Evolutionary conservation across 2,888 invertebrate species (phyloP), one percentile per base, ranked within the genome.

Genomic region (Perizoma affinitatum): DNA sequence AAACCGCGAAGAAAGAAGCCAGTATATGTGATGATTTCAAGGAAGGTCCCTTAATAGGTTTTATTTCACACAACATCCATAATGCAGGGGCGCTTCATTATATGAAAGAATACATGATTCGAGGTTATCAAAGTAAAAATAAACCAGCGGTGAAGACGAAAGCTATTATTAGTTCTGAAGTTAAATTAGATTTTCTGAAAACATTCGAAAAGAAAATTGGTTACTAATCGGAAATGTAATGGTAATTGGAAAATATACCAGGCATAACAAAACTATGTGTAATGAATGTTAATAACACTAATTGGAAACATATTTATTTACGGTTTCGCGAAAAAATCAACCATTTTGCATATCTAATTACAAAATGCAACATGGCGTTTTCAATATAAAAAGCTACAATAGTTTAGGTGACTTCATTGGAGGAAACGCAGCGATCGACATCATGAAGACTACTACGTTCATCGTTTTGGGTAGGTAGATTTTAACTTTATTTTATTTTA

Each of bases 351-450:
- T 22, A 2, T 22, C 6, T 22, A 4, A 44, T 42, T 42, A n/a
- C 40, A 40, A 7, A 42, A 42, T 10, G n/a, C 10, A n/a, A 42
- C 42, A 42, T 4, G 4, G 6, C 11, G 4, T n/a, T n/a, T 46
- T 35, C 9, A 46, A 35, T 46, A 46, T 46, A 46, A 46, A 46
- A 11, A n/a, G 46, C 9, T 9, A 6, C 76, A 78, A 41, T 41
- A 11, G 6, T 44, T 11, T 7, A 5, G 11, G 22, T 3, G 22
- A 44, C 7, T 22, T 51, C 47, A 44, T 22, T 44, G 6, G 22
- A 44, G 44, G 44, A 44, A 44, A 44, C 6, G 8, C 11, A 44
- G 44, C 44, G 6, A 22, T 6, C 11, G 22, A 22, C 22, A 9
- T n/a, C 22, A 36, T 48, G 33, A 48, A 11, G 38, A 48, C 4